Evolutionary conservation across 1,140 invertebrate genomes (phyloP), one percentile per base, ranked within the genome.

Genomic region (Bombus sibiricus): DNA sequence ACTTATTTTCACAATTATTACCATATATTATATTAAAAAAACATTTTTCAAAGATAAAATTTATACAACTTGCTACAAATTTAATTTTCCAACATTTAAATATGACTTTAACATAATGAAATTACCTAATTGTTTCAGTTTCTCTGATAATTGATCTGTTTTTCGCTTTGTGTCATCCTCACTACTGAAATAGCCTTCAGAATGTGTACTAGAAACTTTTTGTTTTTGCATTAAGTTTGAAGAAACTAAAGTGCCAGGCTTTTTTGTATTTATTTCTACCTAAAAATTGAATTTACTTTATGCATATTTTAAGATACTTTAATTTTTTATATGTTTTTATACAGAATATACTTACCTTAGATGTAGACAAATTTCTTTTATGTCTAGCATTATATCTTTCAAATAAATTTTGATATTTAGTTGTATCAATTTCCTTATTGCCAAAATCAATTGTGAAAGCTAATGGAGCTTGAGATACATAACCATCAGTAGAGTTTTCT

Each of bases 361-460:
- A 97, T 94, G 97, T 96, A 3, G 97, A 97, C 76, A 97, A 96
- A n/a, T 97, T 97, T 85, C 97, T 95, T 86, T 96, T 96, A 90
- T 97, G 97, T 5, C 97, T 95, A 43, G 96, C 97, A 91, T 97
- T 96, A 59, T 96, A 97, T 89, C 97, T 97, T 88, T 97, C 97
- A 87, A 97, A 96, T 89, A 97, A 92, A 90, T 96, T 96, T 92
- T 97, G 97, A 84, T 96, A 96, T 92, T 95, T 96, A 66, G 94
- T 95, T 86, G 95, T 96, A 91, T 97, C 97, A 57, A 97, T 92
- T 78, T 92, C 93, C 88, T 97, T 97, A n/a, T 96, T 96, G 3
- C 96, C 96, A 88, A 97, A 97, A 89, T 97, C 97, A 81, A 97
- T 96, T 59, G 97, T 97, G 91, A 97, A 97, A 32, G 97, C 96